Evolutionary conservation across 1,140 invertebrate genomes (phyloP).

Genomic region (Penaeus vannamei): DNA sequence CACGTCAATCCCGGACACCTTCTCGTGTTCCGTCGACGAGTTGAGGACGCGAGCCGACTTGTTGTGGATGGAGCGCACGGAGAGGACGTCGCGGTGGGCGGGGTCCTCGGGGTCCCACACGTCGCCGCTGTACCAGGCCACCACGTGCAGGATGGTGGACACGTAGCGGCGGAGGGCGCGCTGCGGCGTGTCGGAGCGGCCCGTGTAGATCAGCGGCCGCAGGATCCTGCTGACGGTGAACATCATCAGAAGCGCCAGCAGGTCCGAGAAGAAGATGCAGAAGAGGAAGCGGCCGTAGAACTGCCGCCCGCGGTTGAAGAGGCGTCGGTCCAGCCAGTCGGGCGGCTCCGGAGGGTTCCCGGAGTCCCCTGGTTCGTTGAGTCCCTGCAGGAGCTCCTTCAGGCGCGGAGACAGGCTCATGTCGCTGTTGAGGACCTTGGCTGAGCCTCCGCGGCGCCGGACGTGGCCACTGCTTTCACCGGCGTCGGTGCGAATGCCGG

Average conservation of each 20-base stretch:
- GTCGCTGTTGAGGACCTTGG: not conserved
- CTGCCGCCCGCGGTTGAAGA: conserved; percentile 43
- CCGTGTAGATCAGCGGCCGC: conserved; percentile 73
- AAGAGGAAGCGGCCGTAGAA: conserved; percentile 57
- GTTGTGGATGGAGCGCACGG: conserved; percentile 73
- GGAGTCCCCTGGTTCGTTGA: conserved; percentile 55
- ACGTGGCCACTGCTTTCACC: not conserved
- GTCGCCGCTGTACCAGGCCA: conserved; percentile 81
- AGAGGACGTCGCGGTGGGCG: conserved; percentile 72
- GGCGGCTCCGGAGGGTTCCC: conserved; percentile 40
- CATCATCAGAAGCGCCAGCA: conserved; percentile 49
- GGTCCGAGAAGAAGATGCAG: conserved; percentile 57
- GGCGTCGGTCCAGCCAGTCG: conserved; percentile 52
- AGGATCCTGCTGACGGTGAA: conserved; percentile 70
- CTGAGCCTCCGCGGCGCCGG: not conserved
- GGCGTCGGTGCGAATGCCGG: not conserved
- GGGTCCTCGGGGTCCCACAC: conserved; percentile 73
- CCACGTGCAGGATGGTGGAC: conserved; percentile 80
- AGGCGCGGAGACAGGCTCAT: conserved; percentile 1
- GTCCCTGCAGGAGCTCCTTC: conserved; percentile 42
- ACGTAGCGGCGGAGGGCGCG: conserved; percentile 84
- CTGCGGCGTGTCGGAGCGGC: conserved; percentile 73
- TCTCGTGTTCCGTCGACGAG: conserved; percentile 73
- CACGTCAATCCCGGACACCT: conserved; percentile 73
- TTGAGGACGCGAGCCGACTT: conserved; percentile 68